These are phyloP conservation scores for Geothlypis trichas DNA, from an alignment of 2,113 vertebrate species.

Conservation along the genomic window DNA sequence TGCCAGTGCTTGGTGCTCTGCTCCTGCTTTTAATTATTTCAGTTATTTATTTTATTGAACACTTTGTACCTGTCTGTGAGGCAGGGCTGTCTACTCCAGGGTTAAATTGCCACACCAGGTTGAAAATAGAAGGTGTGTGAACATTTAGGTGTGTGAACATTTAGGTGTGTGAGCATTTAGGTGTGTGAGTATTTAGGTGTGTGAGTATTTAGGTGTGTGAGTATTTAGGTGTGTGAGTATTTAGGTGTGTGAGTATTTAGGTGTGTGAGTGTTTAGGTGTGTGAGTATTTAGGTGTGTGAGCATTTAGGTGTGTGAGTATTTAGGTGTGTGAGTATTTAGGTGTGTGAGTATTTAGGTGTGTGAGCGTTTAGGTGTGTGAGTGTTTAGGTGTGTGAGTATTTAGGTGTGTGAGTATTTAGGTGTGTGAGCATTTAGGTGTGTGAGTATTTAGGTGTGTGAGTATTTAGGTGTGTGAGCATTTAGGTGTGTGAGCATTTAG, in stretches of 20 bases:
- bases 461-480: background rate
- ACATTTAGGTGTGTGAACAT: background rate
- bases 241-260: no score
- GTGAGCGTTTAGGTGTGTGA: background rate
- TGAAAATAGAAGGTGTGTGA: background rate
- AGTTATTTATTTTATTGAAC: background rate
- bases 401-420: background rate
- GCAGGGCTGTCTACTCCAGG: background rate
- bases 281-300: background rate
- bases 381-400: background rate
- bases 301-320: background rate
- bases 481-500: background rate
- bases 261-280: background rate
- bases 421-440: background rate
- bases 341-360: background rate
- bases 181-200: background rate
- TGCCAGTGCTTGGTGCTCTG: background rate
- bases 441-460: background rate
- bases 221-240: background rate
- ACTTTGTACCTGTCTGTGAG: background rate
- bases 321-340: background rate
- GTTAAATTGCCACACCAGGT: background rate
- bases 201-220: background rate
- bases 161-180: background rate
- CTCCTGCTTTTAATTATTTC: background rate